A percentile compares a stretch with the other conserved stretches of the same genome.
Conservation (phyloP, 2,113 vertebrate genomes). For the Rhynchomys soricoides region DNA sequence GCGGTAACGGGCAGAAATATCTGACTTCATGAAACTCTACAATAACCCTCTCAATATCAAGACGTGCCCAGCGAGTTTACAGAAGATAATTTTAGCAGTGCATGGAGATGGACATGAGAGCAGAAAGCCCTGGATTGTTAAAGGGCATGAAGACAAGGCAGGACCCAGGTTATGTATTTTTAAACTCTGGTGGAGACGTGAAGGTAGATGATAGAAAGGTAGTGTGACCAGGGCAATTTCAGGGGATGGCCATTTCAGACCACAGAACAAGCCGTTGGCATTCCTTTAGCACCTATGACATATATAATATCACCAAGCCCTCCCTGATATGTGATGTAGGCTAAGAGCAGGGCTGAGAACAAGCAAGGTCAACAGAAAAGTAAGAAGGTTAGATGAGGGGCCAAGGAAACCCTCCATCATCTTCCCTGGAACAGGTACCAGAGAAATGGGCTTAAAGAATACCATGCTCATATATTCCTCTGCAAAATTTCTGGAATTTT, state of each 20-base stretch:
- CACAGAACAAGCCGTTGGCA: neutral
- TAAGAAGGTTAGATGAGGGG: neutral
- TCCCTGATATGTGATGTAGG: neutral
- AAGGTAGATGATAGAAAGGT: neutral
- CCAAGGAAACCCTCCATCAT: neutral
- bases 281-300: neutral
- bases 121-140: neutral
- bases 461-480: neutral
- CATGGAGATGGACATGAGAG: neutral
- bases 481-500: slow-evolving; percentile 56
- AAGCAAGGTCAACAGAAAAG: neutral
- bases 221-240: neutral
- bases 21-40: neutral
- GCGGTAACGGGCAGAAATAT: neutral
- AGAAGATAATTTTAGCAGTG: neutral
- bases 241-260: neutral
- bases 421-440: neutral
- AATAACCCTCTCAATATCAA: neutral
- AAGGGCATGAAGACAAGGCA: neutral
- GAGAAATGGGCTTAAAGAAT: neutral
- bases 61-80: neutral
- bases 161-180: neutral
- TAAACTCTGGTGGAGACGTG: neutral
- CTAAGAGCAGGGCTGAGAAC: neutral
- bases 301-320: neutral